Percentiles rank a stretch among this genome's conserved stretches.
phyloP scores from a whole-genome alignment of 1,140 invertebrate genomes.

The Caerostris darwini region DNA sequence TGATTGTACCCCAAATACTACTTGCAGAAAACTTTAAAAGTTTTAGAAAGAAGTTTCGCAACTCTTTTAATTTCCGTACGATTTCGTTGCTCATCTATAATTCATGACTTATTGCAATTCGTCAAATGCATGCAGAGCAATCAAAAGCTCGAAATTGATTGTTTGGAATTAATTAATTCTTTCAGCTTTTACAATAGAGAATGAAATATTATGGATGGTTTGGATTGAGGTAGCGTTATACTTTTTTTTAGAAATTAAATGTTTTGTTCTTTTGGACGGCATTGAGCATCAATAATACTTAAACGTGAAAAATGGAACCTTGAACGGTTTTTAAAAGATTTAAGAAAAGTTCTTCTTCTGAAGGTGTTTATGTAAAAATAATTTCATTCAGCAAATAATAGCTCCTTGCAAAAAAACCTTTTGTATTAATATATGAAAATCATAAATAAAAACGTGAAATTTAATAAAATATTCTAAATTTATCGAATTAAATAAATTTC shows the following conservation, averaged over 20 bases:
- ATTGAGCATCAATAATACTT: neutral
- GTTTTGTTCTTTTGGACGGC: neutral
- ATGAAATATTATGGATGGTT: neutral
- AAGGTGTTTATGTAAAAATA: neutral
- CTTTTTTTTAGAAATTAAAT: neutral
- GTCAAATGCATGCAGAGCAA: neutral
- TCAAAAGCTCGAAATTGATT: neutral
- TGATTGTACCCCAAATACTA: constrained; percentile 29
- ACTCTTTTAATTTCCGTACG: neutral
- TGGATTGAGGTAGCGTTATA: neutral
- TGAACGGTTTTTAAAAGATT: neutral
- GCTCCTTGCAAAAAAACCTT: no score
- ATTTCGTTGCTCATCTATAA: constrained; percentile 10
- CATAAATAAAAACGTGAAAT: no score
- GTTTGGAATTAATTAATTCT: neutral
- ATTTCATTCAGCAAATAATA: neutral
- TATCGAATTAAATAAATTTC: no score
- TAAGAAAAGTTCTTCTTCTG: neutral
- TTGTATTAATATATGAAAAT: no score
- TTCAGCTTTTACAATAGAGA: neutral
- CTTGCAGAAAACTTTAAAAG: neutral
- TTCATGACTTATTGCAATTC: constrained; percentile 1
- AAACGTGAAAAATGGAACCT: neutral
- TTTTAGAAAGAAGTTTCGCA: neutral
- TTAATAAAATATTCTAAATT: no score